Evolutionary conservation across 1,140 invertebrate genomes (phyloP).

Genomic region (Zaprionus camerounensis): DNA sequence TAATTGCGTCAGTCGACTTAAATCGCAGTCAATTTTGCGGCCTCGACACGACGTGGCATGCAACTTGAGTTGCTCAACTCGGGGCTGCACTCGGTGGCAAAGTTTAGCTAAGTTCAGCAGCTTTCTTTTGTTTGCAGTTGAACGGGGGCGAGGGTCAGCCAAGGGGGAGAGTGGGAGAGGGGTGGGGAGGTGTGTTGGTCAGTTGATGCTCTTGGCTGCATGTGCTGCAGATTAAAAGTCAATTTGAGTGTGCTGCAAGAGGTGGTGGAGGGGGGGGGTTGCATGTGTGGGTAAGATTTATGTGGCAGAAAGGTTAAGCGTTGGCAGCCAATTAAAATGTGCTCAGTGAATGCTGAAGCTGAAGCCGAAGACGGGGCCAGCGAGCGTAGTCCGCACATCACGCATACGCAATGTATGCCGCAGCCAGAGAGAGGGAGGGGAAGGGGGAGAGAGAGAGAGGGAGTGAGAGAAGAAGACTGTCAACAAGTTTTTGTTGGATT

Average conservation of each 20-base stretch:
- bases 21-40: neutral
- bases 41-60: neutral
- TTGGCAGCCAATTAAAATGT: constrained; percentile 76
- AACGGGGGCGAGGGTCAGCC: too few relatives aligned
- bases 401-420: constrained; percentile 73
- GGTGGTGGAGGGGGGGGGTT: constrained; percentile 27
- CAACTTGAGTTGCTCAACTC: constrained; percentile 3
- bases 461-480: constrained; percentile 4
- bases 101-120: constrained; percentile 18
- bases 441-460: neutral
- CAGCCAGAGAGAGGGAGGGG: too few relatives aligned
- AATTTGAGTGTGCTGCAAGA: constrained; percentile 54
- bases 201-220: constrained; percentile 56
- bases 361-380: constrained; percentile 50
- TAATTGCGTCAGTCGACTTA: neutral
- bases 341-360: constrained; percentile 62
- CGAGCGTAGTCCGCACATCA: constrained; percentile 58
- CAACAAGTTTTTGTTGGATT: constrained; percentile 6
- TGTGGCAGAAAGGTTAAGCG: constrained; percentile 51
- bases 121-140: constrained; percentile 3
- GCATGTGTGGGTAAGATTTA: constrained; percentile 58
- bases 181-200: constrained; percentile 32
- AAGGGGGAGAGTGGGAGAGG: neutral
- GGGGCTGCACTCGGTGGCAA: neutral
- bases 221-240: constrained; percentile 78